Evolutionary conservation across 2,797 vertebrate species (phyloP).

Genomic region (Malacoraja senta): DNA sequence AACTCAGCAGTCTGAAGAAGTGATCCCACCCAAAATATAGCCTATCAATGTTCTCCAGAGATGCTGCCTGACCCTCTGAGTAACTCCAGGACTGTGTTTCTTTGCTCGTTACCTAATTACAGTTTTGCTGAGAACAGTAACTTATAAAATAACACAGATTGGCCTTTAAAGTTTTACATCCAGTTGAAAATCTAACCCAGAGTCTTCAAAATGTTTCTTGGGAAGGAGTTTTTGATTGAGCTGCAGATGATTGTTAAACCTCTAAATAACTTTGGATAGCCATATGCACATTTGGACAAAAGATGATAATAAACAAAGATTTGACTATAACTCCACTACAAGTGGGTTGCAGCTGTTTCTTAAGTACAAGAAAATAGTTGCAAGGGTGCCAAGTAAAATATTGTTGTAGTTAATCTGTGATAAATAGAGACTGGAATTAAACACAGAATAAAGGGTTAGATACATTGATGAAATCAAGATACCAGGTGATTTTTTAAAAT

Average conservation of each 20-base stretch:
- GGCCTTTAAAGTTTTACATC: background rate
- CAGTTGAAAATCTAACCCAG: background rate
- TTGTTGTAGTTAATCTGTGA: background rate
- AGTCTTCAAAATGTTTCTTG: background rate
- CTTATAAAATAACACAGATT: background rate
- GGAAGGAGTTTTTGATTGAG: background rate
- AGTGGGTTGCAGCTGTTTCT: background rate
- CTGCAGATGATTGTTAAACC: background rate
- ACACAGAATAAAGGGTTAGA: background rate
- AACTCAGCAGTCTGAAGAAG: too few species aligned
- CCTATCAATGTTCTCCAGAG: too few species aligned
- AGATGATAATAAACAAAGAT: background rate
- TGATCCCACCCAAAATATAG: too few species aligned
- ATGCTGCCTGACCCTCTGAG: too few species aligned
- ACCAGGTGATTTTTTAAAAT: background rate
- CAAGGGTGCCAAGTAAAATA: background rate
- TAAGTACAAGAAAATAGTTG: background rate
- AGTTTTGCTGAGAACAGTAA: background rate
- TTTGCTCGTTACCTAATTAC: background rate
- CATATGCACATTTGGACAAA: background rate
- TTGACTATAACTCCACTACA: background rate
- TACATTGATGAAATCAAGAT: background rate
- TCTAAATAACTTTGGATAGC: background rate
- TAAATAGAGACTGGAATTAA: background rate
- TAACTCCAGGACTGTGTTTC: too few species aligned